A percentile compares a stretch with the other conserved stretches of the same genome.
Evolutionary conservation across 1,140 invertebrate genomes (phyloP).

Genomic region (Halictus rubicundus): DNA sequence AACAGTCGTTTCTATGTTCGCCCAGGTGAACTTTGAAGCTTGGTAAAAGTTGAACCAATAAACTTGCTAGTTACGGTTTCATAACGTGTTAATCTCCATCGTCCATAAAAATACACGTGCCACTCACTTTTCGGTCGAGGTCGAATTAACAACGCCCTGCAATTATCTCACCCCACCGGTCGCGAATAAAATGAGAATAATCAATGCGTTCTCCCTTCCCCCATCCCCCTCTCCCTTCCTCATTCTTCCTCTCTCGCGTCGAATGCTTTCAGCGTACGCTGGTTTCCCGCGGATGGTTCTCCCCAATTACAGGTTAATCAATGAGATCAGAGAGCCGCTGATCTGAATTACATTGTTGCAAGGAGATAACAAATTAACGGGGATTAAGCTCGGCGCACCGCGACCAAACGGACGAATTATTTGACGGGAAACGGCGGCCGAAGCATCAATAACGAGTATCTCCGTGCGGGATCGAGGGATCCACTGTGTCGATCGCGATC

Average conservation of each 20-base stretch:
- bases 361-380: not conserved
- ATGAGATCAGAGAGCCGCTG: not conserved
- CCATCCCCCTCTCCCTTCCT: no score
- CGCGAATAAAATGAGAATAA: not conserved
- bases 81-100: not conserved
- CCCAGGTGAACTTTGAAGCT: not conserved
- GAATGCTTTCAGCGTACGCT: not conserved
- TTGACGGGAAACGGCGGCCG: conserved; percentile 5
- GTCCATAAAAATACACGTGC: not conserved
- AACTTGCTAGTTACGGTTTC: not conserved
- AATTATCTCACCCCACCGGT: conserved; percentile 2
- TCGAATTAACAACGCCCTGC: conserved; percentile 1
- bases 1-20: not conserved
- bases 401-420: not conserved
- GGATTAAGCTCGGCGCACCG: not conserved
- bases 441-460: conserved; percentile 11
- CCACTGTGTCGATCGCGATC: conserved; percentile 46
- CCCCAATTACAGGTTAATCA: not conserved
- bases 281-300: not conserved
- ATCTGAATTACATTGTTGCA: not conserved
- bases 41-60: not conserved
- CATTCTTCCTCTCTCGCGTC: not conserved
- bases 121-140: not conserved
- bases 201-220: not conserved
- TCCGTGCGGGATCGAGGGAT: conserved; percentile 19